Percentiles rank a stretch among this genome's conserved stretches.
These are phyloP conservation scores for Pectinophora gossypiella DNA, from an alignment of 1,140 invertebrate genomes.

Conservation along the genomic window DNA sequence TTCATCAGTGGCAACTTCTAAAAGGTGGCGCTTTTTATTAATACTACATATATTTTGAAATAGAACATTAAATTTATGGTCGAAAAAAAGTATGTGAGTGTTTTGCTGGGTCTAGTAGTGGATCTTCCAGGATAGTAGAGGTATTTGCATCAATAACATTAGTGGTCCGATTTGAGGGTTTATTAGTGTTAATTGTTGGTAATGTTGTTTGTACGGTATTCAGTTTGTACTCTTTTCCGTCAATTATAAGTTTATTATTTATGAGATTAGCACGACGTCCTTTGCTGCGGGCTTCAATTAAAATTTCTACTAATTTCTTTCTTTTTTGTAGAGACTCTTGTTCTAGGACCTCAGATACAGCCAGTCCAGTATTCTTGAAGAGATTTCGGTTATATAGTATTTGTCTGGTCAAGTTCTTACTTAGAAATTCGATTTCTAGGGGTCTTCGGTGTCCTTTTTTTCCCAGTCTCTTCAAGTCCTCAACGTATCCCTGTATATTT, in stretches of 20 bases:
- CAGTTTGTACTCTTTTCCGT: not conserved
- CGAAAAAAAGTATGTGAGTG: too few relatives aligned
- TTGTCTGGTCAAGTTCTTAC: conserved; percentile 10
- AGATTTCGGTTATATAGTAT: conserved; percentile 2
- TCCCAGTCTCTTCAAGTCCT: conserved; percentile 15
- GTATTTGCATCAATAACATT: too few relatives aligned
- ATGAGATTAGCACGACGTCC: not conserved
- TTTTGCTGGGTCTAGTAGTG: too few relatives aligned
- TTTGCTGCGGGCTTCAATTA: not conserved
- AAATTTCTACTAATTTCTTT: not conserved
- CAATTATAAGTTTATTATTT: not conserved
- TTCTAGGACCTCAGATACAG: conserved; percentile 11
- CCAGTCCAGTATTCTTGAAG: conserved; percentile 3
- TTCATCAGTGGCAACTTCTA: conserved; percentile 5
- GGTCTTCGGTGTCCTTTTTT: not conserved
- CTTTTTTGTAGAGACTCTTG: not conserved
- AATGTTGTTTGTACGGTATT: too few relatives aligned
- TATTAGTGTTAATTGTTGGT: too few relatives aligned
- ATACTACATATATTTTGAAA: conserved; percentile 10
- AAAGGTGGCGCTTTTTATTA: not conserved
- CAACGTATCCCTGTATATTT: conserved; percentile 11
- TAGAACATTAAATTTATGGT: too few relatives aligned
- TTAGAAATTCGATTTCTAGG: conserved; percentile 10
- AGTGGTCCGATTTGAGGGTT: too few relatives aligned
- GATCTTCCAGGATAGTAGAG: too few relatives aligned